Conservation (phyloP, 2,113 vertebrate genomes). For the human region DNA sequence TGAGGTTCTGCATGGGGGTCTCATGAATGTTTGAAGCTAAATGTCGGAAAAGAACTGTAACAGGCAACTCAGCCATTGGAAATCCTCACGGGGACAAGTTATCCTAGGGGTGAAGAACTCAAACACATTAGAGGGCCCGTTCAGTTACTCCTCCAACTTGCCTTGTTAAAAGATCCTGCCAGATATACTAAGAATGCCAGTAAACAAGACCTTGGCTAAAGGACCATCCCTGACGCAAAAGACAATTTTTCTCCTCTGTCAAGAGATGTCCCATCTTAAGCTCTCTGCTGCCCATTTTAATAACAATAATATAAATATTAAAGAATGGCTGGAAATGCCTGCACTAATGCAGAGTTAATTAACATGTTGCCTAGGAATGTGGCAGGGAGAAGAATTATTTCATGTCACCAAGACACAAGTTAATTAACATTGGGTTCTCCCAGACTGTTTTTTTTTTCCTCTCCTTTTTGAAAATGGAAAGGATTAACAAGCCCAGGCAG, state of each 20-base stretch:
- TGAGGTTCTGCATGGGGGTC: not conserved
- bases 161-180: not conserved
- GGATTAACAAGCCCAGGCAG: constrained; percentile 72
- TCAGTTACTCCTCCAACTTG: not conserved
- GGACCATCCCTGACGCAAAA: constrained; percentile 13
- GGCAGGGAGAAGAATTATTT: constrained; percentile 73
- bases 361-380: constrained; percentile 77
- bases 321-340: constrained; percentile 56
- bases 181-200: not conserved
- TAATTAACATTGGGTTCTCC: constrained; percentile 64
- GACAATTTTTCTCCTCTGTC: constrained; percentile 60
- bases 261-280: constrained; percentile 81
- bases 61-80: not conserved
- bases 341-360: constrained; percentile 74
- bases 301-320: constrained; percentile 63
- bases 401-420: constrained; percentile 79
- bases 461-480: constrained; percentile 77
- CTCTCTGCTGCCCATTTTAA: constrained; percentile 72
- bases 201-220: not conserved
- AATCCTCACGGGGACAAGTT: not conserved
- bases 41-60: not conserved
- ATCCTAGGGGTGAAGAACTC: not conserved
- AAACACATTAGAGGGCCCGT: not conserved
- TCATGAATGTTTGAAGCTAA: not conserved
- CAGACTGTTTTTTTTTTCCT: constrained; percentile 68